phyloP scores from a whole-genome alignment of 2,797 vertebrate species.

The Percopsis omiscomaycus region DNA sequence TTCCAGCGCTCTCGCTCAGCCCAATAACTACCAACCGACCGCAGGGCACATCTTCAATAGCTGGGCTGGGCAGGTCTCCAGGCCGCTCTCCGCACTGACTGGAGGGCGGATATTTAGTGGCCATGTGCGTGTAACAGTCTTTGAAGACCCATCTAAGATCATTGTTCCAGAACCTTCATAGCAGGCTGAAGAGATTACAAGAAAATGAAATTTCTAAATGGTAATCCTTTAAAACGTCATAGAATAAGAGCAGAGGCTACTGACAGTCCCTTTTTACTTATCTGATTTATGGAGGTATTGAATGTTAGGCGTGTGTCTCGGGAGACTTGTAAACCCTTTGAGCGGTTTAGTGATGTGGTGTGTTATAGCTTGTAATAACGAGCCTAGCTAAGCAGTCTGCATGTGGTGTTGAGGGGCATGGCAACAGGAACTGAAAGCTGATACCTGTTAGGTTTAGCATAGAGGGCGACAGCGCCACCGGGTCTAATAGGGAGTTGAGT shows the following conservation, averaged over 20 bases:
- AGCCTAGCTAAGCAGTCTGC: neutral
- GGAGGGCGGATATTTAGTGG: slow-evolving; percentile 22
- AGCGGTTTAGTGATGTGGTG: slow-evolving; percentile 5
- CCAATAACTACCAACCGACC: slow-evolving; percentile 47
- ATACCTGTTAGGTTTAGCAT: slow-evolving; percentile 73
- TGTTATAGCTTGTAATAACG: slow-evolving; percentile 10
- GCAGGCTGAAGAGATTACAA: slow-evolving; percentile 4
- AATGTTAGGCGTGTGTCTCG: neutral
- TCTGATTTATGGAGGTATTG: neutral
- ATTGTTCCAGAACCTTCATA: slow-evolving; percentile 25
- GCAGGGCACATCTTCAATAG: slow-evolving; percentile 50
- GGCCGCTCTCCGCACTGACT: slow-evolving; percentile 19
- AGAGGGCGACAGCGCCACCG: slow-evolving; percentile 77
- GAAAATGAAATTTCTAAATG: slow-evolving; percentile 6
- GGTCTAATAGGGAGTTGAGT: slow-evolving; percentile 71
- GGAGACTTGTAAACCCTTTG: neutral
- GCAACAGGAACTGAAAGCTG: neutral
- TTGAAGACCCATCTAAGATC: neutral
- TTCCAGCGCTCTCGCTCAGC: slow-evolving; percentile 33
- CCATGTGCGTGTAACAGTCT: slow-evolving; percentile 10
- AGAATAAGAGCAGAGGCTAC: neutral
- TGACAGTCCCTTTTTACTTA: neutral
- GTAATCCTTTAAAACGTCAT: neutral
- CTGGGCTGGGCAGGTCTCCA: slow-evolving; percentile 46
- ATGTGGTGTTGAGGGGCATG: slow-evolving; percentile 8